These are phyloP conservation scores for Gambusia yucatana DNA, from an alignment of 2,797 vertebrate species.

Conservation along the genomic window DNA sequence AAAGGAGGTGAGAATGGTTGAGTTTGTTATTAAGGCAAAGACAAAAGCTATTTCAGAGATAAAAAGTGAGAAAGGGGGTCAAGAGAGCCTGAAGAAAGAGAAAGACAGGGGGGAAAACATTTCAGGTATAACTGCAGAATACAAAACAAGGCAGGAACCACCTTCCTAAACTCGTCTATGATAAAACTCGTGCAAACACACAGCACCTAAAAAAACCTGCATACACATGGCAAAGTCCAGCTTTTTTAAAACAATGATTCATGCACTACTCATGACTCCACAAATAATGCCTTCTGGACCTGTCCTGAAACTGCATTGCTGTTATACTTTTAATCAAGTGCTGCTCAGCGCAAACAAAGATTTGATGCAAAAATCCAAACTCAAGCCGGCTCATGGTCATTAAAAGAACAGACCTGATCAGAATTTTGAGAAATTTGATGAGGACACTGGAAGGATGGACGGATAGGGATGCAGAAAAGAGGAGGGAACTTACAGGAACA, in stretches of 20 bases:
- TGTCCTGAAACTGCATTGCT: slow-evolving; percentile 14
- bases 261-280: slow-evolving; percentile 57
- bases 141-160: slow-evolving; percentile 40
- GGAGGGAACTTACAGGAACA: slow-evolving; percentile 86
- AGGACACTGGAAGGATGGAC: slow-evolving; percentile 70
- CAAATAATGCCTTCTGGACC: slow-evolving; percentile 35
- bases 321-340: slow-evolving; percentile 33
- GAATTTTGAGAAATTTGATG: slow-evolving; percentile 68
- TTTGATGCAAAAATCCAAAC: slow-evolving; percentile 47
- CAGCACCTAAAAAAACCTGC: slow-evolving; percentile 47
- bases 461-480: slow-evolving; percentile 72
- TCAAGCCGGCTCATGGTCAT: slow-evolving; percentile 42
- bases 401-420: slow-evolving; percentile 62
- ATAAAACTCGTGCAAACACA: slow-evolving; percentile 36
- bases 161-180: slow-evolving; percentile 40
- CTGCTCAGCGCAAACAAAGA: slow-evolving; percentile 33
- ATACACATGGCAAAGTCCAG: slow-evolving; percentile 24
- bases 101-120: slow-evolving; percentile 15
- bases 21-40: slow-evolving; percentile 33
- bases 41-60: slow-evolving; percentile 36
- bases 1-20: slow-evolving; percentile 13
- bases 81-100: slow-evolving; percentile 48
- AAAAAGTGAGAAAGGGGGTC: slow-evolving; percentile 62
- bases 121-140: slow-evolving; percentile 38
- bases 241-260: slow-evolving; percentile 41